Percentiles rank a stretch among this genome's conserved stretches.
These are phyloP conservation scores for Cerceris ruficornis DNA, from an alignment of 2,888 invertebrate species.

Conservation along the genomic window DNA sequence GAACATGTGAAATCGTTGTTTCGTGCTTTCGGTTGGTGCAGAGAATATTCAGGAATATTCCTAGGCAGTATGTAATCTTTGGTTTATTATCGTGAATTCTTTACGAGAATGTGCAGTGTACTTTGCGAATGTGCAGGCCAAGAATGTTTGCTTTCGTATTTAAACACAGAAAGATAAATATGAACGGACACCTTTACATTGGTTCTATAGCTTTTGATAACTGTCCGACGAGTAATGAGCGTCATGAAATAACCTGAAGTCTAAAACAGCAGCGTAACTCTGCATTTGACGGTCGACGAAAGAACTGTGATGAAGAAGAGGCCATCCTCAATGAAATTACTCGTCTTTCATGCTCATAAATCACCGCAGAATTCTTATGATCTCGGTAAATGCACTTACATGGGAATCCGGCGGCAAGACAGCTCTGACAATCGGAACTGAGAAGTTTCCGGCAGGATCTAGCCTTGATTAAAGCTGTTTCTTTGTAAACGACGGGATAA, in stretches of 20 bases:
- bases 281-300: not conserved
- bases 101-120: too few species aligned
- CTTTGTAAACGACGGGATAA: constrained; percentile 1
- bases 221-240: not conserved
- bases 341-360: not conserved
- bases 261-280: not conserved
- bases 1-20: too few species aligned
- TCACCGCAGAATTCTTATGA: too few species aligned
- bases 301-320: not conserved
- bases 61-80: too few species aligned
- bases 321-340: not conserved
- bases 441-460: not conserved
- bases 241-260: not conserved
- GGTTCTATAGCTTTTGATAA: too few species aligned
- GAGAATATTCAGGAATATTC: too few species aligned
- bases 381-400: not conserved
- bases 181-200: too few species aligned
- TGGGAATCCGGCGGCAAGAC: not conserved
- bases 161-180: too few species aligned
- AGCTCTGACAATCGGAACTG: constrained; percentile 23
- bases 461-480: not conserved
- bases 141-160: too few species aligned
- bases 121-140: too few species aligned
- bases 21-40: too few species aligned
- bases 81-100: too few species aligned